Evolutionary conservation across 2,113 vertebrate genomes (phyloP).

Genomic region (Talpa occidentalis): DNA sequence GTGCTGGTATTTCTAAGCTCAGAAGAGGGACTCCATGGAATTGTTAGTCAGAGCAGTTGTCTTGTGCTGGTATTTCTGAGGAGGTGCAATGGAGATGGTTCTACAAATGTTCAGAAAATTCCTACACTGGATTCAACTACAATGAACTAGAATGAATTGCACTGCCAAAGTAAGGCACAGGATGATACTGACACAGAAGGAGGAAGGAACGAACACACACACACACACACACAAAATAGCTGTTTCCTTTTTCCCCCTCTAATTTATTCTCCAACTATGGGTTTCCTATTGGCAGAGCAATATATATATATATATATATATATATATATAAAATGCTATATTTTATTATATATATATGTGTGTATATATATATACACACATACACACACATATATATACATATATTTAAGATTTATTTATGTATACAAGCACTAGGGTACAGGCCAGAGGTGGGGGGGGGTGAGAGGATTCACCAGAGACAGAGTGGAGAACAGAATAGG

Average conservation of each 20-base stretch:
- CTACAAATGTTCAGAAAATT: background rate
- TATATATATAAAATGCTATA: too few species aligned
- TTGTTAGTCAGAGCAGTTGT: background rate
- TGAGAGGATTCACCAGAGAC: too few species aligned
- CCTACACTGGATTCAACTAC: background rate
- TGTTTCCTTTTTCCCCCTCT: too few species aligned
- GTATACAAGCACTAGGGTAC: too few species aligned
- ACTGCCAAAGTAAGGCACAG: background rate
- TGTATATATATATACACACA: too few species aligned
- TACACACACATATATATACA: too few species aligned
- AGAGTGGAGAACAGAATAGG: too few species aligned
- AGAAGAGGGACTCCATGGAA: background rate
- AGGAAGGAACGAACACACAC: background rate
- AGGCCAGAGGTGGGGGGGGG: too few species aligned
- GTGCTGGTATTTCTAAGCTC: background rate
- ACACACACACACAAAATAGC: too few species aligned
- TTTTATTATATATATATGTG: too few species aligned
- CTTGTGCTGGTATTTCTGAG: background rate
- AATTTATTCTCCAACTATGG: background rate
- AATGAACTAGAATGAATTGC: background rate
- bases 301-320: too few species aligned
- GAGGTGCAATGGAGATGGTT: background rate
- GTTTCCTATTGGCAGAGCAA: background rate
- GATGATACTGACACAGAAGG: background rate
- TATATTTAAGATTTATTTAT: too few species aligned